Conservation (phyloP, 2,888 invertebrate species). For the Brenthis hecate region DNA sequence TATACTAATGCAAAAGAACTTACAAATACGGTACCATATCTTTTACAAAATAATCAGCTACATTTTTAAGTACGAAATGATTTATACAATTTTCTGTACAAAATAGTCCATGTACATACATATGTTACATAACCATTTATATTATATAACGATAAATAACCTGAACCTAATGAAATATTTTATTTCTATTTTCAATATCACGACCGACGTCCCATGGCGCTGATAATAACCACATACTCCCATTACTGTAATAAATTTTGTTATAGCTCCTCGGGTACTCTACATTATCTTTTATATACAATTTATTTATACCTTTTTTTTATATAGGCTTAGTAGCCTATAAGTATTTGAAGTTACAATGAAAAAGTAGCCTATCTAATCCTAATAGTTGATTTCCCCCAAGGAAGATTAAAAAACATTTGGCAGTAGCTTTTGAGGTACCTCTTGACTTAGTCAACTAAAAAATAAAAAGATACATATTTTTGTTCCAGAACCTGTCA, state of each 20-base stretch:
- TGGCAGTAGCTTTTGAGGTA: no score
- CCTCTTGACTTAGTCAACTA: background rate
- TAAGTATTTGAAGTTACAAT: no score
- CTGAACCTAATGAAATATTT: background rate
- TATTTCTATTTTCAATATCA: slow-evolving; percentile 7
- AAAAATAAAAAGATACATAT: background rate
- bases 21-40: no score
- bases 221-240: background rate
- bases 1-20: no score
- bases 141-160: background rate
- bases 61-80: background rate
- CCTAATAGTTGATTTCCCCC: no score
- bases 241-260: background rate
- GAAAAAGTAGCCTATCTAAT: no score
- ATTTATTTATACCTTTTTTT: no score
- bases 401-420: no score
- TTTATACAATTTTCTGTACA: background rate
- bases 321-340: no score
- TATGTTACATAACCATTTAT: no score
- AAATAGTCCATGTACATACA: background rate
- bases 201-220: slow-evolving; percentile 8
- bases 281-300: no score
- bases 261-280: background rate
- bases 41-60: no score
- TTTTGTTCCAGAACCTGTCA: slow-evolving; percentile 54